A percentile compares a stretch with the other conserved stretches of the same genome.
phyloP scores from a whole-genome alignment of 2,113 vertebrate genomes.

The Sterna hirundo region DNA sequence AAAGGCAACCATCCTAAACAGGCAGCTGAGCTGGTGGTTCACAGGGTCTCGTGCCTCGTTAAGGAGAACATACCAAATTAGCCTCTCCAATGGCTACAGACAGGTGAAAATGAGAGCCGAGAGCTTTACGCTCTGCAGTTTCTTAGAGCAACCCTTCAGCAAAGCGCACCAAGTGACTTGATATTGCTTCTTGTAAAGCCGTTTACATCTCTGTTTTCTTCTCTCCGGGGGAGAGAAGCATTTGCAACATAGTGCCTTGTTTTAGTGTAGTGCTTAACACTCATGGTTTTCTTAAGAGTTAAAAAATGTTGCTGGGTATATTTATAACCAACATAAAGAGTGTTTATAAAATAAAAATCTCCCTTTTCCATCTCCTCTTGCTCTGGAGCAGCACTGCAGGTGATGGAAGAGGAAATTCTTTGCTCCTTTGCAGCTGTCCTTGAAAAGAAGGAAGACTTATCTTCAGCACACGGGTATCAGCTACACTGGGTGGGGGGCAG shows the following conservation, averaged over 20 bases:
- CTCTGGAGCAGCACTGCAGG: background rate
- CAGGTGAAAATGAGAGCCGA: background rate
- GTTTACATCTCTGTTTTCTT: background rate
- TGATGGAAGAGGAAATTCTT: background rate
- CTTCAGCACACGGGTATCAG: background rate
- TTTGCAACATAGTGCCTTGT: background rate
- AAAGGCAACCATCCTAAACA: background rate
- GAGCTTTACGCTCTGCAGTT: background rate
- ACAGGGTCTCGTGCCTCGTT: accelerated
- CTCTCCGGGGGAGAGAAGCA: background rate
- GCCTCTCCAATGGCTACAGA: background rate
- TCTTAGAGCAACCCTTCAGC: background rate
- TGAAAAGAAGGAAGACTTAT: background rate
- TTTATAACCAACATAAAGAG: background rate
- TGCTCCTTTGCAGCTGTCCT: background rate
- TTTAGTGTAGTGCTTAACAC: background rate
- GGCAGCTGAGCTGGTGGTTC: background rate
- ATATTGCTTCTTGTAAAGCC: background rate
- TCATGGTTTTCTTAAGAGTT: background rate
- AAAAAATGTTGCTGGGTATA: background rate
- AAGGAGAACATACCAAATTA: background rate
- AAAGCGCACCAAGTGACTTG: background rate
- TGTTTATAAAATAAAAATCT: background rate
- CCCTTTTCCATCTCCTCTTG: background rate
- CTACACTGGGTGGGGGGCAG: background rate